Evolutionary conservation across 2,888 invertebrate genomes (phyloP).

Genomic region (Mythimna ferrago): DNA sequence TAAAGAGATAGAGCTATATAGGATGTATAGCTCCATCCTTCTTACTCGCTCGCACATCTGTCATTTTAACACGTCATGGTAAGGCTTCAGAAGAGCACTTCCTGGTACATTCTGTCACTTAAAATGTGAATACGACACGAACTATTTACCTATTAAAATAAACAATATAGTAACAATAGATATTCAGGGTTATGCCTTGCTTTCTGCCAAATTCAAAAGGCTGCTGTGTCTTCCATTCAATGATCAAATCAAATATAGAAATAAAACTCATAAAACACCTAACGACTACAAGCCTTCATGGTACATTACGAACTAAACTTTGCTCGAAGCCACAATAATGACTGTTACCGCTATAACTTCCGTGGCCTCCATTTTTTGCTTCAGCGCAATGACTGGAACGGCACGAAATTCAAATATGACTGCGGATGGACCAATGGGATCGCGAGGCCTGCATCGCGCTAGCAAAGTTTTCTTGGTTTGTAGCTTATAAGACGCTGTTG

Average conservation of each 20-base stretch:
- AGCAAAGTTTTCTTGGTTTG: constrained; percentile 71
- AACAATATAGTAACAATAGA: neutral
- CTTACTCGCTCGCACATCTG: too few species aligned
- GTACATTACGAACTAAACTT: constrained; percentile 42
- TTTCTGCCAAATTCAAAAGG: neutral
- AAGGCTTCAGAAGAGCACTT: neutral
- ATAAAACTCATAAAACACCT: neutral
- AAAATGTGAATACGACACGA: neutral
- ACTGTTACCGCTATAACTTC: constrained; percentile 62
- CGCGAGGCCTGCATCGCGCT: constrained; percentile 78
- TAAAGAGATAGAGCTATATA: too few species aligned
- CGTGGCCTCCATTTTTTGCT: constrained; percentile 71
- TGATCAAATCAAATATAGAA: neutral
- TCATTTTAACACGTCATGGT: too few species aligned
- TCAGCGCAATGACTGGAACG: constrained; percentile 84
- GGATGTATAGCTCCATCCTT: too few species aligned
- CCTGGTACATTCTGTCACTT: neutral
- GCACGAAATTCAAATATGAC: constrained; percentile 73
- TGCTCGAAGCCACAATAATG: constrained; percentile 49
- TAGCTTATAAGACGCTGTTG: constrained; percentile 68
- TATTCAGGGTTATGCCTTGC: neutral
- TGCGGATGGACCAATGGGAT: constrained; percentile 77
- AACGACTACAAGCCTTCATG: constrained; percentile 30
- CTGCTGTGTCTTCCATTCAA: neutral
- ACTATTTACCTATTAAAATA: neutral